A percentile compares a stretch with the other conserved stretches of the same genome.
Evolutionary conservation across 2,888 invertebrate genomes (phyloP).

Genomic region (Pterostichus niger): DNA sequence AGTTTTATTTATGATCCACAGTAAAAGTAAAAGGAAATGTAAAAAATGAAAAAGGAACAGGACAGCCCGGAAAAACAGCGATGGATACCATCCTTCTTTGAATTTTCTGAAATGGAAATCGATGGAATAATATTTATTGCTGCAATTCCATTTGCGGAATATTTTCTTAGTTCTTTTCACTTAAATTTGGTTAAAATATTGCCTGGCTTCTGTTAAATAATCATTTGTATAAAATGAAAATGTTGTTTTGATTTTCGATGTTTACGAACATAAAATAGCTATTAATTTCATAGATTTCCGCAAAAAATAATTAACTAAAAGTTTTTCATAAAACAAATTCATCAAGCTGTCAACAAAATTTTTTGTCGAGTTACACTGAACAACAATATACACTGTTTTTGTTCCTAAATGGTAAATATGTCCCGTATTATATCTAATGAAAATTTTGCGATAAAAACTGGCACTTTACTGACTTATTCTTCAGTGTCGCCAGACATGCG

Average conservation of each 20-base stretch:
- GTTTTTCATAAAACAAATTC: neutral
- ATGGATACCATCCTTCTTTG: slow-evolving; percentile 14
- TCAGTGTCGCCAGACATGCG: neutral
- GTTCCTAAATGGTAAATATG: neutral
- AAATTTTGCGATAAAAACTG: neutral
- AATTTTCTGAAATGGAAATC: slow-evolving; percentile 34
- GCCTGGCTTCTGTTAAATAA: neutral
- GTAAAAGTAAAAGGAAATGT: slow-evolving; percentile 39
- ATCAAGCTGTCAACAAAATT: neutral
- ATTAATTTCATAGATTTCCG: neutral
- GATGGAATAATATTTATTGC: slow-evolving; percentile 26
- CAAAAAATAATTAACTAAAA: slow-evolving; percentile 10
- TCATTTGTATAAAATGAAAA: neutral
- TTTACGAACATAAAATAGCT: slow-evolving; percentile 2
- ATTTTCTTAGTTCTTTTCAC: slow-evolving; percentile 8
- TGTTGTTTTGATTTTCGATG: neutral
- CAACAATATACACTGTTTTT: neutral
- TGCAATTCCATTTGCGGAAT: slow-evolving; percentile 16
- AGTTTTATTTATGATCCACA: slow-evolving; percentile 20
- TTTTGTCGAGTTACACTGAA: neutral
- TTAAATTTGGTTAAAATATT: neutral
- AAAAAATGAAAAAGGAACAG: slow-evolving; percentile 30
- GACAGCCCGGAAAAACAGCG: neutral
- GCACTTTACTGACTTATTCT: slow-evolving; percentile 3
- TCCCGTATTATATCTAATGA: slow-evolving; percentile 1